A percentile compares a stretch with the other conserved stretches of the same genome.
phyloP scores from a whole-genome alignment of 2,888 invertebrate species.

The Myathropa florea region DNA sequence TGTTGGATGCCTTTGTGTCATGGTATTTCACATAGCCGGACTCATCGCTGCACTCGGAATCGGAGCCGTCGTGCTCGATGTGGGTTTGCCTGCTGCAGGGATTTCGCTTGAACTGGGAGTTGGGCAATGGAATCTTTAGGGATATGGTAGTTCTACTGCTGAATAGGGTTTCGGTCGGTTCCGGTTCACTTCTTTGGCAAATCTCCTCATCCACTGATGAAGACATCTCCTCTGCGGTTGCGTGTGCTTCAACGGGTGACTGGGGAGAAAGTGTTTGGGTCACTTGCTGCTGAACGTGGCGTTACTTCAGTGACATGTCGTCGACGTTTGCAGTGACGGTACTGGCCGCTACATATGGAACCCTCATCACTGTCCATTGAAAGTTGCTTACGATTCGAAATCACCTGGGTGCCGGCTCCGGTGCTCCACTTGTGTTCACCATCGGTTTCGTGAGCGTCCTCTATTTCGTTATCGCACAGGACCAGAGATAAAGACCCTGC shows the following conservation, averaged over 20 bases:
- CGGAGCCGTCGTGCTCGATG: constrained; percentile 80
- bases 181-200: constrained; percentile 55
- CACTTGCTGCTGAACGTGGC: too few species aligned
- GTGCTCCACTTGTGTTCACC: too few species aligned
- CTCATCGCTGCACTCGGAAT: too few species aligned
- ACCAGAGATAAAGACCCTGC: too few species aligned
- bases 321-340: constrained; percentile 83
- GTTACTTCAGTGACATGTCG: too few species aligned
- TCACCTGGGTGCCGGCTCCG: constrained; percentile 83
- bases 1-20: too few species aligned
- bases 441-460: too few species aligned
- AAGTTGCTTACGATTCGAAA: too few species aligned
- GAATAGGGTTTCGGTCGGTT: constrained; percentile 67
- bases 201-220: constrained; percentile 27
- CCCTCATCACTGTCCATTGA: too few species aligned
- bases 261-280: neutral
- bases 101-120: constrained; percentile 72
- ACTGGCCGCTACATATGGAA: constrained; percentile 88
- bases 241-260: constrained; percentile 22
- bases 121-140: constrained; percentile 75
- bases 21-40: too few species aligned
- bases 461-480: too few species aligned
- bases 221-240: neutral
- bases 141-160: constrained; percentile 78
- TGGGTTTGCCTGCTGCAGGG: constrained; percentile 50